Conservation (phyloP, 2,113 vertebrate genomes). For the Cinclus cinclus region DNA sequence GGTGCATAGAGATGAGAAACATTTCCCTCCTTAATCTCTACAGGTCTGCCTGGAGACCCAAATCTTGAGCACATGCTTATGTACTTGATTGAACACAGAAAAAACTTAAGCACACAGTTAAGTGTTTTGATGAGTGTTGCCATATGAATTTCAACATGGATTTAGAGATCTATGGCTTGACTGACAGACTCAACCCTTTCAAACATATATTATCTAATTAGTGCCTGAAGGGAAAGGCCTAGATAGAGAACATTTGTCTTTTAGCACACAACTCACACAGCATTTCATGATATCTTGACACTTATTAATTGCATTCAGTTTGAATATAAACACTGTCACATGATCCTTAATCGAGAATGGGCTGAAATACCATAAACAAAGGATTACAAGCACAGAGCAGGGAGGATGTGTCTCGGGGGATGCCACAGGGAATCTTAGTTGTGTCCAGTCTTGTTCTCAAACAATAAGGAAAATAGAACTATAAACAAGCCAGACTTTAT, state of each 20-base stretch:
- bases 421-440: neutral
- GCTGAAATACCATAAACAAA: conserved; percentile 62
- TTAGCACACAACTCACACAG: conserved; percentile 51
- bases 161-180: conserved; percentile 53
- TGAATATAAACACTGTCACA: conserved; percentile 61
- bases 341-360: conserved; percentile 53
- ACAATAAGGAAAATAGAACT: neutral
- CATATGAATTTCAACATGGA: conserved; percentile 61
- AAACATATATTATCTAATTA: conserved; percentile 64
- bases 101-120: conserved; percentile 55
- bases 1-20: conserved; percentile 9
- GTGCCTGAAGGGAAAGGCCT: conserved; percentile 48
- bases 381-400: conserved; percentile 45
- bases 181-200: conserved; percentile 54
- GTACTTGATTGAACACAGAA: conserved; percentile 57
- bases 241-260: conserved; percentile 61
- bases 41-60: conserved; percentile 31
- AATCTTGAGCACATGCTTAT: conserved; percentile 43
- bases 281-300: conserved; percentile 56
- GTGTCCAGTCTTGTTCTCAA: conserved; percentile 55
- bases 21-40: conserved; percentile 37
- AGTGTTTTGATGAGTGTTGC: conserved; percentile 61
- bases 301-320: conserved; percentile 65
- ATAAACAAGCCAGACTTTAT: neutral
- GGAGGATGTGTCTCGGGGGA: neutral